Base-by-base conservation (phyloP, 2,888 invertebrate species). In the Ernsta delagoae region DNA sequence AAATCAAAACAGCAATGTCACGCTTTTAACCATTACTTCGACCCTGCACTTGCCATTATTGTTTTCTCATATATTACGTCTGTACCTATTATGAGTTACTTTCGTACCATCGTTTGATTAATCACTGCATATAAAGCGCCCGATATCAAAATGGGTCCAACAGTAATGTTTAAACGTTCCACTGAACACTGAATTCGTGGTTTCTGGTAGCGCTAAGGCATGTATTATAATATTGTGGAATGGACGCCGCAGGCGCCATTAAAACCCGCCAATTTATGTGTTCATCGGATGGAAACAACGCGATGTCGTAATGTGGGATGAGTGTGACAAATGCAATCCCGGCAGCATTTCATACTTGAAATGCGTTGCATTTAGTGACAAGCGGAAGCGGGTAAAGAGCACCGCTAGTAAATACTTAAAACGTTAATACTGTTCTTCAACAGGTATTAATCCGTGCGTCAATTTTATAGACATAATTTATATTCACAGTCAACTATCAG, bases 211-310 rank as follows among this genome's bases (percentile, higher is more conserved):
- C 41, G 43, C 41, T 43, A 43, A 45, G 57, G 34, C 34, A 16
- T 60, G 16, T 36, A 54, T 61, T 54, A 62, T 48, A 50, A 54
- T 54, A 54, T 48, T 50, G 11, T 45, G 12, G 12, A 53, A 60
- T 61, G 31, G 60, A 67, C 31, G 60, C 45, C 41, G 24, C 56
- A 43, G 12, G 45, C 56, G 24, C 54, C 67, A 67, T 67, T 61
- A 61, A 67, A 67, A 45, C 45, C 45, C 56, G 60, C 36, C 61
- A 67, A 67, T 67, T 67, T 67, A 67, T 67, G 67, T 67, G 67
- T 67, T 67, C 67, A 67, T 61, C 60, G 67, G 61, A 45, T 54
- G 67, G 60, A 60, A 67, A 67, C 67, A 61, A 56, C 66, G 60
- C 65, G 53, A 67, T 60, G 66, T 45, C 61, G 61, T 61, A 56